phyloP scores from a whole-genome alignment of 1,140 invertebrate species.

The Aphidius ervi region DNA sequence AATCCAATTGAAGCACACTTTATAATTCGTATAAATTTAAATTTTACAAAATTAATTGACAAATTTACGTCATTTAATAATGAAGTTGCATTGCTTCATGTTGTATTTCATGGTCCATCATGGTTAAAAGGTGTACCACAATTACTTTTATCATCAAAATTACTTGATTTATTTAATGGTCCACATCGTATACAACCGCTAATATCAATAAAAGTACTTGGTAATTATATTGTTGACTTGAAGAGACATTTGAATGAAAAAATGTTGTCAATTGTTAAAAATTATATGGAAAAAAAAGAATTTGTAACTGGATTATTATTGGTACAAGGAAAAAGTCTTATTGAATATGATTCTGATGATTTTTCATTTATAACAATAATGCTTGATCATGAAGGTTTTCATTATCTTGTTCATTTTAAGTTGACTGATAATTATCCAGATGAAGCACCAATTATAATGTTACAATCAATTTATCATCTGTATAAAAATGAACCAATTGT shows the following conservation, averaged over 20 bases:
- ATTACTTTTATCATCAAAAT: slow-evolving; percentile 40
- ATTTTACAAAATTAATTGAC: slow-evolving; percentile 38
- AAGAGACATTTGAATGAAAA: slow-evolving; percentile 54
- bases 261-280: slow-evolving; percentile 27
- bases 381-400: slow-evolving; percentile 26
- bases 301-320: slow-evolving; percentile 28
- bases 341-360: slow-evolving; percentile 38
- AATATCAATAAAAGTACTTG: slow-evolving; percentile 47
- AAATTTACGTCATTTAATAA: slow-evolving; percentile 20
- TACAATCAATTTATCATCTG: slow-evolving; percentile 38
- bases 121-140: slow-evolving; percentile 34
- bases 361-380: slow-evolving; percentile 30
- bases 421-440: slow-evolving; percentile 35
- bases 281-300: slow-evolving; percentile 25
- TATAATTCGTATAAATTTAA: slow-evolving; percentile 39
- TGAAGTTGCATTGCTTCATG: slow-evolving; percentile 34
- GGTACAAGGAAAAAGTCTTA: slow-evolving; percentile 17
- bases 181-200: slow-evolving; percentile 36
- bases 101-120: slow-evolving; percentile 36
- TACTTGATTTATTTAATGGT: slow-evolving; percentile 36
- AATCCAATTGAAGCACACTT: slow-evolving; percentile 37
- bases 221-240: slow-evolving; percentile 57
- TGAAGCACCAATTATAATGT: slow-evolving; percentile 29
- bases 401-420: slow-evolving; percentile 32
- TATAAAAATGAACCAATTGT: slow-evolving; percentile 18